Evolutionary conservation across 2,888 invertebrate genomes (phyloP), one percentile per base, ranked within the genome.

Genomic region (Nebria salina): DNA sequence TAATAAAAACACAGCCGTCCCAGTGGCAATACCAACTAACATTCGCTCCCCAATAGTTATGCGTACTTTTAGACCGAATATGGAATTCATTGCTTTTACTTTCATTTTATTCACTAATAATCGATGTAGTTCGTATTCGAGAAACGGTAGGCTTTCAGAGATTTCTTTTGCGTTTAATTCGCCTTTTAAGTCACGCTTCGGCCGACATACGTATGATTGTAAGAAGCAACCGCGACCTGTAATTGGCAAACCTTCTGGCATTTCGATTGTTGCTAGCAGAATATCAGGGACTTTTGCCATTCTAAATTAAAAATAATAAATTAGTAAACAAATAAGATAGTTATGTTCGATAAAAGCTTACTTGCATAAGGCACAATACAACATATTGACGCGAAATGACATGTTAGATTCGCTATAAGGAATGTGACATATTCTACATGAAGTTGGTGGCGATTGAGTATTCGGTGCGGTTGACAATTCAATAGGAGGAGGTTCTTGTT

Each of bases 61-160:
- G 82, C 90, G 89, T 83, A 93, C 91, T 86, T 94, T 94, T 7
- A 98, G 90, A 0, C 96, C 96, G 89, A 98, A 98, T 77, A 98
- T 90, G 4, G 97, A 95, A 90, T 98, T 99, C 93, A 98, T 98
- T 7, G 97, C 98, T 89, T 96, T 96, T 83, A 98, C 95, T 88
- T 96, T 94, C 2, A 98, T 90, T 87, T 98, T 98, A 86, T 97
- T 97, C 1, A 98, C 92, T 65, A 98, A 90, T 84, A 98, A 92
- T 82, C 96, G 93, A 89, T 99, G 98, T 73, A 99, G 90, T 88
- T 99, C 98, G 88, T 98, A 98, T 88, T 99, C 98, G 78, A 98
- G 89, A 90, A 98, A 98, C 0, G 98, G 98, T 78, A 98, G 90
- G 85, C 96, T 96, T 90, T 98, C 96, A 0, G 98, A 98, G 82